Base-by-base conservation (phyloP, 2,113 vertebrate species). In the Pachyramphus minor region DNA sequence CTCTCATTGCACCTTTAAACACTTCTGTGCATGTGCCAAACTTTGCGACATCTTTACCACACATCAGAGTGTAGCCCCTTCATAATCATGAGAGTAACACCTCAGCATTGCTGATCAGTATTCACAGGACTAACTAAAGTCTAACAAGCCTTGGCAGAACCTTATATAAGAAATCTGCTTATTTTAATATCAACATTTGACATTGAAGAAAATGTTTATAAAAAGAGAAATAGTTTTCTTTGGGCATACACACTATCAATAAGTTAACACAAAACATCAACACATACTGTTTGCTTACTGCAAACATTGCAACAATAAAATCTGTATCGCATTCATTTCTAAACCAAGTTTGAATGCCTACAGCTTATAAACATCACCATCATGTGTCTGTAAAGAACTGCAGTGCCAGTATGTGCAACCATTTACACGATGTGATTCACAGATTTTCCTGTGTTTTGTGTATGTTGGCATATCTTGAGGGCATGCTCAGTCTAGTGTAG, bases 401-500 rank as follows among this genome's bases (percentile, higher is more conserved):
- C 41, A 66, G 52, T 87, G 85, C 82, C 92, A 84, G 79, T 67
- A 75, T 86, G 91, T 76, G 35, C 66, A 96, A 93, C 27, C 23
- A 75, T 35, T 87, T 81, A 71, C 7, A 9, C 0, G 0, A 81
- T 19, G 56, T 31, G 71, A 96, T 91, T 84, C 96, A 95, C 84
- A 94, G 78, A 85, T 95, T 92, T 95, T 86, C 80, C 71, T 53
- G 68, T 93, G 62, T 87, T 66, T 87, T 79, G 39, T 82, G 30
- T 89, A 93, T 18, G 15, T 69, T 97, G 96, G 96, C 92, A 84
- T 93, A 79, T 58, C 84, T 85, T 49, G 27, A 75, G 71, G 90
- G 93, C 96, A 87, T 83, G 95, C 52, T n/a, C 66, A 75, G 92
- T 96, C 96, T 97, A 87, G 92, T 72, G 39, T 33, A 52, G 62